Conservation (phyloP, 2,888 invertebrate genomes). For the Dyspetes luteomarginatus region DNA sequence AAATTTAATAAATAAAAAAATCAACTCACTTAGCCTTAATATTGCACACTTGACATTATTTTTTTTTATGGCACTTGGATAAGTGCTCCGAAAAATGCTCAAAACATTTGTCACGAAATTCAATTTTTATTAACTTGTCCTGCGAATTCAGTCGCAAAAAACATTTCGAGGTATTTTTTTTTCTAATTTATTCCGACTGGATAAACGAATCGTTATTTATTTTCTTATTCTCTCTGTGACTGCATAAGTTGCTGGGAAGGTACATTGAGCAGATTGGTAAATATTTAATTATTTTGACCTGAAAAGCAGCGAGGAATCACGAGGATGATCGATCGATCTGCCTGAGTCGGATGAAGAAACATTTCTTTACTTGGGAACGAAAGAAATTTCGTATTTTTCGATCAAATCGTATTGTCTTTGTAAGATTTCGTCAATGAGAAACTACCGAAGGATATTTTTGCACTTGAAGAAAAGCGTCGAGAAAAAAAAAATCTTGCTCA, state of each 20-base stretch:
- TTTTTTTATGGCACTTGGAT: no score
- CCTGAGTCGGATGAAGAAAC: not conserved
- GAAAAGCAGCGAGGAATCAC: not conserved
- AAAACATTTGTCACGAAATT: not conserved
- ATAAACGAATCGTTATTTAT: not conserved
- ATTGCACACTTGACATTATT: no score
- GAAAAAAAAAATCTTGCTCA: not conserved
- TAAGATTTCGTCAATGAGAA: not conserved
- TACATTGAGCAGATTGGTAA: not conserved
- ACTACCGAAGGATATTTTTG: no score
- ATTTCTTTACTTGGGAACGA: not conserved
- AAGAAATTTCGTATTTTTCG: not conserved
- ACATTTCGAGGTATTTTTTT: not conserved
- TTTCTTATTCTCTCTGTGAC: slow-evolving; percentile 51
- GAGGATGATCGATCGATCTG: not conserved
- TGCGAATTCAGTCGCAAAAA: not conserved
- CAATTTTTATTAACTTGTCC: not conserved
- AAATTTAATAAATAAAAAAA: no score
- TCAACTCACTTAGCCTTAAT: no score
- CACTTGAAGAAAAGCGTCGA: no score
- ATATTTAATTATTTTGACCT: slow-evolving; percentile 40
- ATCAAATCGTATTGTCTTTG: slow-evolving; percentile 11
- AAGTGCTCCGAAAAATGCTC: no score
- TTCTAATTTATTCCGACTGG: not conserved
- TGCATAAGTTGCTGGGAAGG: not conserved